phyloP scores from a whole-genome alignment of 30 jellyfish, hydroid and myxozoan genomes.

The Turritopsis rubra region DNA sequence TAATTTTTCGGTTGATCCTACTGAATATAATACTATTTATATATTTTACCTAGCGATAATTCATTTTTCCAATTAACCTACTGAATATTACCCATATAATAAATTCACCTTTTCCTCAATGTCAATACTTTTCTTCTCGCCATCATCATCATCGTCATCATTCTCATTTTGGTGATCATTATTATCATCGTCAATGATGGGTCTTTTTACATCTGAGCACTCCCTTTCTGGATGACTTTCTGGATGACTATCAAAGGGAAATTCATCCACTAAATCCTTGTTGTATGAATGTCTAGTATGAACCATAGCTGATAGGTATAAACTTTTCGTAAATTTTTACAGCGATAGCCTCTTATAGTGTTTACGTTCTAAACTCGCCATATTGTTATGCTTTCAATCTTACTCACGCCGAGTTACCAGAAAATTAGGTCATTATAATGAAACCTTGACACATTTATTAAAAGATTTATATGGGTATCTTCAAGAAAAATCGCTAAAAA shows the following conservation, averaged over 20 bases:
- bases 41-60: too few species aligned
- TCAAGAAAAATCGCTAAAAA: too few species aligned
- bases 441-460: background rate
- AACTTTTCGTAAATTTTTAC: background rate
- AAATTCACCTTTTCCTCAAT: background rate
- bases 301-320: background rate
- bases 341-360: background rate
- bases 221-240: too few species aligned
- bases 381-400: background rate
- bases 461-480: background rate
- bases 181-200: background rate
- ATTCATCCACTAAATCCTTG: background rate
- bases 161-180: background rate
- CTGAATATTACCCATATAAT: background rate
- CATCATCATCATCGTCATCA: background rate
- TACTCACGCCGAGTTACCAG: background rate
- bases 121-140: background rate
- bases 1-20: too few species aligned
- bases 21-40: too few species aligned
- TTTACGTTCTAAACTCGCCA: background rate
- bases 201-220: background rate
- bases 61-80: too few species aligned
- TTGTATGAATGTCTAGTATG: slow-evolving; percentile 4
- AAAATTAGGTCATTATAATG: background rate
- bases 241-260: background rate